A percentile compares a stretch with the other conserved stretches of the same genome.
These are phyloP conservation scores for Gallinago stenura DNA, from an alignment of 2,797 vertebrate genomes.

Conservation along the genomic window DNA sequence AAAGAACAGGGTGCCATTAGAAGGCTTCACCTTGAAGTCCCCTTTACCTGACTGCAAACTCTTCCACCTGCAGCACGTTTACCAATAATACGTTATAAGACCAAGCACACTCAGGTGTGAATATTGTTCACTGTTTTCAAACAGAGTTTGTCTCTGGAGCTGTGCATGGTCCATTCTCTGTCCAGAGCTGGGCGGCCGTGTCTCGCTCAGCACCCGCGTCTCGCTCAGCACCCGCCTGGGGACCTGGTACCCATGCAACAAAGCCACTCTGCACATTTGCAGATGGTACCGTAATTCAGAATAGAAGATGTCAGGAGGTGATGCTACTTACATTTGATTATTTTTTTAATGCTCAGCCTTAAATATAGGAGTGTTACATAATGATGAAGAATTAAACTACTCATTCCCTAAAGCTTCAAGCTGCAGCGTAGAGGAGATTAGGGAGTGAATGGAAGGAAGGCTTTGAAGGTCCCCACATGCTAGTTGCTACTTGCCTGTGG, in stretches of 20 bases:
- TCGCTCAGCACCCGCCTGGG: background rate
- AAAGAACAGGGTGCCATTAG: background rate
- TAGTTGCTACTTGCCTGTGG: background rate
- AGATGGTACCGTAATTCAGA: background rate
- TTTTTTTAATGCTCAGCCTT: constrained; percentile 1
- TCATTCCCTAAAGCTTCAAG: constrained; percentile 7
- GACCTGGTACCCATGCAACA: background rate
- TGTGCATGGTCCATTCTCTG: fast-evolving
- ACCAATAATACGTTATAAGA: background rate
- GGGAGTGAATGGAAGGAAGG: background rate
- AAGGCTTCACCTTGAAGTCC: background rate
- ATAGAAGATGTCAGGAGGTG: background rate
- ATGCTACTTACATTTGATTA: background rate
- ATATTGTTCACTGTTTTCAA: background rate
- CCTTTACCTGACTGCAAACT: background rate
- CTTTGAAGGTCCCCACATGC: background rate
- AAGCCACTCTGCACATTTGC: background rate
- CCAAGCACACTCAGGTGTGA: background rate
- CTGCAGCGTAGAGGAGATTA: background rate
- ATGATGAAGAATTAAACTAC: constrained; percentile 14
- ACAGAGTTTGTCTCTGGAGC: background rate
- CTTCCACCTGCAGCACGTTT: fast-evolving
- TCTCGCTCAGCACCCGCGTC: background rate
- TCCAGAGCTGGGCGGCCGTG: background rate
- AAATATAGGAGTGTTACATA: background rate